These are phyloP conservation scores for Cheirogaleus major DNA, from an alignment of 2,797 vertebrate species.

Conservation along the genomic window DNA sequence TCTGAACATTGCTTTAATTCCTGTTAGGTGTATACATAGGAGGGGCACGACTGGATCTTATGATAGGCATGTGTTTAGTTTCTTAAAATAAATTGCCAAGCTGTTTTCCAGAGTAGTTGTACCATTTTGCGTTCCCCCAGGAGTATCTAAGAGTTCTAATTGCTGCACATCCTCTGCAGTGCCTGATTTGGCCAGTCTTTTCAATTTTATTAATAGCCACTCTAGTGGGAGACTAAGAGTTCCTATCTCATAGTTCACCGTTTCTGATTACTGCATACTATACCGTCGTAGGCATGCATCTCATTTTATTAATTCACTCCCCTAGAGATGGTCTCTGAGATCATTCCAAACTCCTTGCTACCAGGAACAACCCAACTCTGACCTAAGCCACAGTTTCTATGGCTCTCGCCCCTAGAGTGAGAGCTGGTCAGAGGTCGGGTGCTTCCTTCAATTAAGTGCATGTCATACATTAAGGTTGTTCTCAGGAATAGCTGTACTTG, in stretches of 20 bases:
- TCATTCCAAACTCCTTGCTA: neutral
- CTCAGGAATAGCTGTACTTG: neutral
- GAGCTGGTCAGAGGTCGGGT: neutral
- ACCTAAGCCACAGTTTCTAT: accelerated
- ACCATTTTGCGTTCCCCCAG: neutral
- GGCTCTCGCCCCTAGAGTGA: neutral
- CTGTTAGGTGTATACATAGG: neutral
- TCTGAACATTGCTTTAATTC: neutral
- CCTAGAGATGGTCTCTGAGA: neutral
- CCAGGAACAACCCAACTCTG: neutral
- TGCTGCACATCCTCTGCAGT: too few species aligned
- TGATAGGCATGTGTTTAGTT: neutral
- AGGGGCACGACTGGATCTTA: neutral
- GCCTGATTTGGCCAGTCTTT: neutral
- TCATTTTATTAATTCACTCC: neutral
- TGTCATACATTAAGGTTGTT: too few species aligned
- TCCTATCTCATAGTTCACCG: neutral
- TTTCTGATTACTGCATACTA: neutral
- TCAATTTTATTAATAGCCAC: neutral
- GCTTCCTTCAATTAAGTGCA: neutral
- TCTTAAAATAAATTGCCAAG: neutral
- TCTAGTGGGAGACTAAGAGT: neutral
- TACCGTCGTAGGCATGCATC: neutral
- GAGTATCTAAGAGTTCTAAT: neutral
- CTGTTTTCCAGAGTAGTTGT: neutral